phyloP scores from a whole-genome alignment of 92 coral and sea anemone species.

The Heteractis magnifica region DNA sequence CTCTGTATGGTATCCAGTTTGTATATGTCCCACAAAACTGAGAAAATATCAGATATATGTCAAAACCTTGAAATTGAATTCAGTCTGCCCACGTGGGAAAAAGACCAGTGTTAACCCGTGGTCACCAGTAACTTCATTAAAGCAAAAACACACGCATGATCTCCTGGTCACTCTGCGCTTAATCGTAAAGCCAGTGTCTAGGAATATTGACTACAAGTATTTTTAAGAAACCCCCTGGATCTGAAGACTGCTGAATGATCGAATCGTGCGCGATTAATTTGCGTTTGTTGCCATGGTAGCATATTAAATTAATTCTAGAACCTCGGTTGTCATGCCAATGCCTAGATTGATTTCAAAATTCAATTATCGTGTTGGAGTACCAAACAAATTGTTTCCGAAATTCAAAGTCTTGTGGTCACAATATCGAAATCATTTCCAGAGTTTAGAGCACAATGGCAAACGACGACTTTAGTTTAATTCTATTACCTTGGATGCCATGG shows the following conservation, averaged over 20 bases:
- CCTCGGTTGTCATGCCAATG: not conserved
- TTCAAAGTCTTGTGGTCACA: no score
- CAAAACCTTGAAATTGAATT: no score
- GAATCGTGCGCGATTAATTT: not conserved
- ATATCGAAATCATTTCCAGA: no score
- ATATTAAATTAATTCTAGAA: not conserved
- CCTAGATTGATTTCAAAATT: not conserved
- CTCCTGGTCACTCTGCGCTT: not conserved
- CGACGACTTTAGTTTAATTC: no score
- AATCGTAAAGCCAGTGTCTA: not conserved
- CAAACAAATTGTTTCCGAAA: no score
- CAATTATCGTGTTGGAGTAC: no score
- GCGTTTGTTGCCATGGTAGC: not conserved
- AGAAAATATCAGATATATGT: not conserved
- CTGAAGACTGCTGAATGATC: not conserved
- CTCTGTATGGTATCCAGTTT: not conserved
- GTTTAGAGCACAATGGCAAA: no score
- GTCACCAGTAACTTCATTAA: not conserved
- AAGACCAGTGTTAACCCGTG: not conserved
- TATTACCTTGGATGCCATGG: not conserved
- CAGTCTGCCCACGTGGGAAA: not conserved
- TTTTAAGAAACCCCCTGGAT: not conserved
- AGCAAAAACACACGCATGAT: not conserved
- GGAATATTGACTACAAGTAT: not conserved
- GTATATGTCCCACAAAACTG: not conserved